Conservation (phyloP, 23 tunicate species). For the Phallusia fumigata region DNA sequence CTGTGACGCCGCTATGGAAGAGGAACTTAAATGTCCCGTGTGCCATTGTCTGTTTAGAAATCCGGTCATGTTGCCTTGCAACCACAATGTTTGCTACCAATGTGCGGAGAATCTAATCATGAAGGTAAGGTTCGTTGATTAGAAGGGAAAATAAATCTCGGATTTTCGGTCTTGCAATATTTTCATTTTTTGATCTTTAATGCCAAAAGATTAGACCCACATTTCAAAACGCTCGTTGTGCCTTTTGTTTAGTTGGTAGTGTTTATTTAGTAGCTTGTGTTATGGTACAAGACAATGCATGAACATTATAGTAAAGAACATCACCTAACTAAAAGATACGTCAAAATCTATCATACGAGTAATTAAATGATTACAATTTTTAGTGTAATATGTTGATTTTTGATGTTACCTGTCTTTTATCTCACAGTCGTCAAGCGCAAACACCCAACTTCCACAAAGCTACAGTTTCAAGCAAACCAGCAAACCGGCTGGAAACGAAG, state of each 20-base stretch:
- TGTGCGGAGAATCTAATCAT: slow-evolving; percentile 68
- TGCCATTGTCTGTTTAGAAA: slow-evolving; percentile 64
- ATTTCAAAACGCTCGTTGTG: too few relatives aligned
- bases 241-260: too few relatives aligned
- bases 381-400: too few relatives aligned
- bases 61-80: slow-evolving; percentile 73
- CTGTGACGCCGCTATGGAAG: slow-evolving; percentile 58
- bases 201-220: too few relatives aligned
- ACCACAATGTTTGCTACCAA: slow-evolving; percentile 69
- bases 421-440: not conserved
- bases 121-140: slow-evolving; percentile 30
- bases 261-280: too few relatives aligned
- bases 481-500: slow-evolving; percentile 19
- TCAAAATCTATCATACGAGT: too few relatives aligned
- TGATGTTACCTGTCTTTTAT: not conserved
- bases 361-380: too few relatives aligned
- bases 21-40: slow-evolving; percentile 88
- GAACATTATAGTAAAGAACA: too few relatives aligned
- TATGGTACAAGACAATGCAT: too few relatives aligned
- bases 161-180: not conserved
- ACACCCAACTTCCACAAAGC: slow-evolving; percentile 1
- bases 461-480: not conserved
- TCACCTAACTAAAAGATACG: too few relatives aligned
- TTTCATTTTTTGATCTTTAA: too few relatives aligned
- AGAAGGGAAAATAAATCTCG: not conserved